A percentile compares a stretch with the other conserved stretches of the same genome.
Conservation (phyloP, 2,888 invertebrate genomes). For the Papilio demoleus region DNA sequence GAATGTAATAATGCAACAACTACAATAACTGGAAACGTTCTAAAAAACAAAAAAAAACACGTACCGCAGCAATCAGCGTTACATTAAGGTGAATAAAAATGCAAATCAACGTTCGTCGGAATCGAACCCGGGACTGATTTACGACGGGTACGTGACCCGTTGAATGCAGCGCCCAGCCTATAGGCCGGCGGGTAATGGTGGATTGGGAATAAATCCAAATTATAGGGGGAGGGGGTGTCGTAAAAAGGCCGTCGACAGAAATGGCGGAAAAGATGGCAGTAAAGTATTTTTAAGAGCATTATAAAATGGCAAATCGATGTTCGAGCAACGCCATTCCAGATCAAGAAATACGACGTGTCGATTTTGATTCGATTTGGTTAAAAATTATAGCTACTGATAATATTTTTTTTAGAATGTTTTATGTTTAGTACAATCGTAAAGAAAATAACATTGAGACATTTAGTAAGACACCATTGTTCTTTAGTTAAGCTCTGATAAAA, state of each 20-base stretch:
- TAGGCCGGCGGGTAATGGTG: constrained; percentile 25
- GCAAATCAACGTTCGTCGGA: constrained; percentile 44
- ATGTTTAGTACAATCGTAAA: not conserved
- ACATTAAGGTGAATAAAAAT: constrained; percentile 41
- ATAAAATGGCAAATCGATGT: constrained; percentile 17
- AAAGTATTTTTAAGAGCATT: constrained; percentile 29
- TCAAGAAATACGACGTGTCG: constrained; percentile 9
- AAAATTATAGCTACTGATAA: not conserved
- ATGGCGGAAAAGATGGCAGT: constrained; percentile 28
- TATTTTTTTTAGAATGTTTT: not conserved
- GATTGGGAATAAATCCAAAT: constrained; percentile 35
- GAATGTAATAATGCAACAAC: not conserved
- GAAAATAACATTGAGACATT: not conserved
- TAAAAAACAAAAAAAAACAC: not conserved
- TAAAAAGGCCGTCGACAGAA: constrained; percentile 30
- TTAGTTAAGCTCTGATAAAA: too few species aligned
- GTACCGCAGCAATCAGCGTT: constrained; percentile 31
- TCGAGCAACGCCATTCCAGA: not conserved
- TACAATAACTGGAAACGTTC: not conserved
- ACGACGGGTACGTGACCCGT: constrained; percentile 44
- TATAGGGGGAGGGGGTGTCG: constrained; percentile 26
- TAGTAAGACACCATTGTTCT: too few species aligned
- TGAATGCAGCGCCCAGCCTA: constrained; percentile 41
- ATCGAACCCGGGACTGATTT: constrained; percentile 46
- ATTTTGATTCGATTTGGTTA: constrained; percentile 2